Conservation (phyloP, 2,797 vertebrate genomes). For the Jordanella pulchra region DNA sequence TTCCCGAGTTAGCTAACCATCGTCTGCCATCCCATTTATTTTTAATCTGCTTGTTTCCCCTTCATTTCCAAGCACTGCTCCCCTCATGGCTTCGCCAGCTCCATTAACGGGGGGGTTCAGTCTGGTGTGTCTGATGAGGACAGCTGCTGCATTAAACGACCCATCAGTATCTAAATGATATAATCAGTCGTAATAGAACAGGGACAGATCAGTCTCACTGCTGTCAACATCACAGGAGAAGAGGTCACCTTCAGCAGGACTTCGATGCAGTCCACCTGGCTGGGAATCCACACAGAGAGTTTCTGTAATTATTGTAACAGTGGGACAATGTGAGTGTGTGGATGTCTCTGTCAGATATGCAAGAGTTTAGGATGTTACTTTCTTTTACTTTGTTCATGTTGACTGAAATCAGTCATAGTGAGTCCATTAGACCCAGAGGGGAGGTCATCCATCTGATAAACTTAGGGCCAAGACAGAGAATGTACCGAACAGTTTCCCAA, state of each 20-base stretch:
- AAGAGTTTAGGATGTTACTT: conserved; percentile 28
- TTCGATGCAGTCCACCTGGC: conserved; percentile 34
- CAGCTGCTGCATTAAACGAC: conserved; percentile 75
- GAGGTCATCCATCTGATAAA: conserved; percentile 49
- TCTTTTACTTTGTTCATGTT: conserved; percentile 31
- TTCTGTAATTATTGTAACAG: conserved; percentile 12
- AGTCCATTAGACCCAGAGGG: conserved; percentile 8
- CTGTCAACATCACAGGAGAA: conserved; percentile 59
- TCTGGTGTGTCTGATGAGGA: conserved; percentile 70
- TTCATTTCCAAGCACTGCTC: conserved; percentile 35
- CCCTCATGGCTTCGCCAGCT: conserved; percentile 45
- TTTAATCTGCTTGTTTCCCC: conserved; percentile 44
- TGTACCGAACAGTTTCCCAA: conserved; percentile 7
- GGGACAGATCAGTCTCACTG: conserved; percentile 64
- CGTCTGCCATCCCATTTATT: conserved; percentile 6
- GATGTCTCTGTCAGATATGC: conserved; percentile 5
- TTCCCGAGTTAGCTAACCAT: conserved; percentile 1
- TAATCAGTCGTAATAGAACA: conserved; percentile 73
- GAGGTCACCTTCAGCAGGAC: conserved; percentile 65
- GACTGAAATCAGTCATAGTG: conserved; percentile 28
- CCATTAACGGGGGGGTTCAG: conserved; percentile 67
- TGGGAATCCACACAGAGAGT: conserved; percentile 32
- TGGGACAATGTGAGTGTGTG: not conserved
- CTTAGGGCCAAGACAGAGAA: conserved; percentile 39
- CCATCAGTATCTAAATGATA: conserved; percentile 76